Evolutionary conservation across 2,797 vertebrate species (phyloP).

Genomic region (Phrynocephalus guinanensis): DNA sequence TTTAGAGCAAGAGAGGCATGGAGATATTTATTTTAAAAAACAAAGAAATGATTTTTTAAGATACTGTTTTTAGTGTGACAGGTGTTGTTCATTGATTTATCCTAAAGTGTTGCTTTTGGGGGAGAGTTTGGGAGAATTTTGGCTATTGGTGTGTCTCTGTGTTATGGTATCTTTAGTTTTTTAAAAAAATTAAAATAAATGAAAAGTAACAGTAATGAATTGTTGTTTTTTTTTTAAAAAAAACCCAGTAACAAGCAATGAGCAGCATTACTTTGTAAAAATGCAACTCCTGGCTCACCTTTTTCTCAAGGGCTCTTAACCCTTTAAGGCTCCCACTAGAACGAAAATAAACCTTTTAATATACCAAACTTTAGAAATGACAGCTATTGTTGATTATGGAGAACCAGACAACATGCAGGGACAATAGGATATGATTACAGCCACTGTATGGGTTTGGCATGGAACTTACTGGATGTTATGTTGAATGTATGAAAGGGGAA

Average conservation of each 20-base stretch:
- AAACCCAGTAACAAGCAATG: not conserved
- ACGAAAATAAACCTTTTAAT: not conserved
- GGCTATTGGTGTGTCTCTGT: not conserved
- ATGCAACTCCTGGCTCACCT: not conserved
- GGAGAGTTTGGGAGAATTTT: not conserved
- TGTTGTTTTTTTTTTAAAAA: not conserved
- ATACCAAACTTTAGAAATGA: not conserved
- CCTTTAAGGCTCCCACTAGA: not conserved
- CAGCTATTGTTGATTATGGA: not conserved
- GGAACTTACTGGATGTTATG: not conserved
- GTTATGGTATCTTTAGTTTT: not conserved
- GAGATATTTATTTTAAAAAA: not conserved
- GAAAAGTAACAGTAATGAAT: not conserved
- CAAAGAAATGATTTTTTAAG: not conserved
- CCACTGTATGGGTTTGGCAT: too few species aligned
- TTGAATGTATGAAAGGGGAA: not conserved
- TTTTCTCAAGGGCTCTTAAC: not conserved
- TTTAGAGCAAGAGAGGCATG: not conserved
- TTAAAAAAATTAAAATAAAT: not conserved
- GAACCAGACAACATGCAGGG: not conserved
- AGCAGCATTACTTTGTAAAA: not conserved
- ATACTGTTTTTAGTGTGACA: not conserved
- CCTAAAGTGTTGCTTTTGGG: not conserved
- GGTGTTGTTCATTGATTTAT: not conserved
- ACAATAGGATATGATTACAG: not conserved